These are phyloP conservation scores for Aphaenogaster rudis DNA, from an alignment of 1,140 invertebrate species.

Conservation along the genomic window DNA sequence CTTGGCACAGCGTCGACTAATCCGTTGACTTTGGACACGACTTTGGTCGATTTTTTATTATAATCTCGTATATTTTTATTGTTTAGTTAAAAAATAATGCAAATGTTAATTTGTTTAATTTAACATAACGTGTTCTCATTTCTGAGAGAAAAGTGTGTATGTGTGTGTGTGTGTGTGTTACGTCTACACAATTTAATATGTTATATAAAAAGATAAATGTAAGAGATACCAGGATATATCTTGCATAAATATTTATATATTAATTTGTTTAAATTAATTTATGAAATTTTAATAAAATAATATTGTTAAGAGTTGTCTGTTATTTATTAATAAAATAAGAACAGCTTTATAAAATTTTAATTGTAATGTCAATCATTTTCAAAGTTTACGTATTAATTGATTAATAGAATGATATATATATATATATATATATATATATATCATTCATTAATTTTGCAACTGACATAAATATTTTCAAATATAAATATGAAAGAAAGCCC, in stretches of 20 bases:
- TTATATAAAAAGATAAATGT: not conserved
- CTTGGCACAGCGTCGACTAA: constrained; percentile 37
- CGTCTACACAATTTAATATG: not conserved
- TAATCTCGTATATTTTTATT: not conserved
- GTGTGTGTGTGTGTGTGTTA: too few relatives aligned
- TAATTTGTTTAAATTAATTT: constrained; percentile 15
- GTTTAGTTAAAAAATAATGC: not conserved
- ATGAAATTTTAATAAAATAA: not conserved
- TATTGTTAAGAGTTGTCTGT: not conserved
- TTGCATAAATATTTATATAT: not conserved
- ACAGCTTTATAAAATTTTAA: not conserved
- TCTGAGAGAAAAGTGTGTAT: not conserved
- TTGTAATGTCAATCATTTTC: not conserved
- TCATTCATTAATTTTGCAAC: not conserved
- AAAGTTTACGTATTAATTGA: not conserved
- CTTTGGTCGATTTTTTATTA: constrained; percentile 5
- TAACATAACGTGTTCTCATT: not conserved
- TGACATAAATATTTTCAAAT: not conserved
- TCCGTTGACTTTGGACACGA: constrained; percentile 22
- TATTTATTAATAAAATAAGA: not conserved
- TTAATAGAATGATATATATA: not conserved
- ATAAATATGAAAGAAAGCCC: too few relatives aligned
- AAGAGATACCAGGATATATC: not conserved
- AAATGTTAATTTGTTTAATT: constrained; percentile 11
- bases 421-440: too few relatives aligned